Evolutionary conservation across 2,797 vertebrate species (phyloP).

Genomic region (Glossophaga mutica): DNA sequence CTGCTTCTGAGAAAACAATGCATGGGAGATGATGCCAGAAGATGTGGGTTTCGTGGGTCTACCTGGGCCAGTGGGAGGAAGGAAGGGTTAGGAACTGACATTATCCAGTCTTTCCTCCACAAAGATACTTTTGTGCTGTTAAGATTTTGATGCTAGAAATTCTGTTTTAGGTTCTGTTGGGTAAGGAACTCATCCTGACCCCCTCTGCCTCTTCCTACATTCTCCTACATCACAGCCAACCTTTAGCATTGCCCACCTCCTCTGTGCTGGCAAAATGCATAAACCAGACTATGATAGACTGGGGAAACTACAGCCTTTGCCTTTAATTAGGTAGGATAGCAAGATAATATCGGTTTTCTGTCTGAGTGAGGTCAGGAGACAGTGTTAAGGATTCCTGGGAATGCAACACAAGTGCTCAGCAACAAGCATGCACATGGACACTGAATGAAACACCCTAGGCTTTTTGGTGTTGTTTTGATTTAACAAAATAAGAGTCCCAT

Average conservation of each 20-base stretch:
- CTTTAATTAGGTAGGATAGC: constrained; percentile 57
- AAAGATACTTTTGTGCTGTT: neutral
- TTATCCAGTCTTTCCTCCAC: neutral
- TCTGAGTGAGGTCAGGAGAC: constrained; percentile 49
- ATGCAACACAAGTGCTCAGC: neutral
- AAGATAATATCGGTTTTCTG: constrained; percentile 51
- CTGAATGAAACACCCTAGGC: constrained; percentile 55
- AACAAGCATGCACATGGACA: constrained; percentile 2
- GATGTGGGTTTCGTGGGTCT: neutral
- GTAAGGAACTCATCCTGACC: neutral
- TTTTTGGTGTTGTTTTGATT: constrained; percentile 67
- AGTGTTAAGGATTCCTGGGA: constrained; percentile 48
- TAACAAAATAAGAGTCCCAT: constrained; percentile 73
- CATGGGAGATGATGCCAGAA: constrained; percentile 12
- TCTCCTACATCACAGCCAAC: neutral
- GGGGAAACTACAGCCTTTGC: constrained; percentile 45
- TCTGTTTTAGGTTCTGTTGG: neutral
- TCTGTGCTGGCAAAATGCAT: constrained; percentile 25
- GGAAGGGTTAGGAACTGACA: neutral
- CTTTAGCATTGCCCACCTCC: neutral
- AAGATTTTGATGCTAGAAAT: neutral
- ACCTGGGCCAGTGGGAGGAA: neutral
- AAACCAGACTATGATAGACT: constrained; percentile 35
- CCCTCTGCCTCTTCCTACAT: neutral
- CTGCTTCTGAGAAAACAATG: constrained; percentile 46